Evolutionary conservation across 2,797 vertebrate genomes (phyloP).

Genomic region (Cynopterus sphinx): DNA sequence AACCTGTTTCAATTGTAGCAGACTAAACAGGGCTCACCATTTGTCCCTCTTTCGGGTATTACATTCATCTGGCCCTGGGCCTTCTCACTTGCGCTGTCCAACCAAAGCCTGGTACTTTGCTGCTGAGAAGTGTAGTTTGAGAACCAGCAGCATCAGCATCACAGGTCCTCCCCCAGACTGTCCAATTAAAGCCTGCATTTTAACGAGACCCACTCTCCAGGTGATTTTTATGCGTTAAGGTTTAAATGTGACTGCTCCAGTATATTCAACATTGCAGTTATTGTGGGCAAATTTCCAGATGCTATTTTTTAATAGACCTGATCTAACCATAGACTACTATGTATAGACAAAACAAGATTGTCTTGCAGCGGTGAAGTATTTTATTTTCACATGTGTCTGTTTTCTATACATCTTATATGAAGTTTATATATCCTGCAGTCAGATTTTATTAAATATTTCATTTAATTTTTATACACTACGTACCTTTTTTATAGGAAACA

Average conservation of each 20-base stretch:
- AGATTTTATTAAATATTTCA: background rate
- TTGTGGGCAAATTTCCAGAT: background rate
- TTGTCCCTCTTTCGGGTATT: background rate
- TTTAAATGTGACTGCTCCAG: background rate
- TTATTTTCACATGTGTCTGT: background rate
- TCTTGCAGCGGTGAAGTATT: background rate
- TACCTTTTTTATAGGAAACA: conserved; percentile 34
- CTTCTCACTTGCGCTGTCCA: background rate
- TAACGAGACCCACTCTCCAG: background rate
- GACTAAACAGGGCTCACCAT: background rate
- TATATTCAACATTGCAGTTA: background rate
- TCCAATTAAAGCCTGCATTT: background rate
- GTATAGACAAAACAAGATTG: background rate
- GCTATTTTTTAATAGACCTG: background rate
- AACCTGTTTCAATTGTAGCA: background rate
- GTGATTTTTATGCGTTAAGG: background rate
- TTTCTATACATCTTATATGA: background rate
- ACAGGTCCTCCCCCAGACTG: background rate
- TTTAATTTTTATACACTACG: background rate
- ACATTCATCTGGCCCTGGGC: background rate
- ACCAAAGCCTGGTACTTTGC: background rate
- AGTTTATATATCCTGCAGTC: background rate
- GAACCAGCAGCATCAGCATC: background rate
- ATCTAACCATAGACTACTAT: background rate
- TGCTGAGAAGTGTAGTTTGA: background rate